These are phyloP conservation scores for Drosophila tanythrix DNA, from an alignment of 2,888 invertebrate genomes.

Conservation along the genomic window DNA sequence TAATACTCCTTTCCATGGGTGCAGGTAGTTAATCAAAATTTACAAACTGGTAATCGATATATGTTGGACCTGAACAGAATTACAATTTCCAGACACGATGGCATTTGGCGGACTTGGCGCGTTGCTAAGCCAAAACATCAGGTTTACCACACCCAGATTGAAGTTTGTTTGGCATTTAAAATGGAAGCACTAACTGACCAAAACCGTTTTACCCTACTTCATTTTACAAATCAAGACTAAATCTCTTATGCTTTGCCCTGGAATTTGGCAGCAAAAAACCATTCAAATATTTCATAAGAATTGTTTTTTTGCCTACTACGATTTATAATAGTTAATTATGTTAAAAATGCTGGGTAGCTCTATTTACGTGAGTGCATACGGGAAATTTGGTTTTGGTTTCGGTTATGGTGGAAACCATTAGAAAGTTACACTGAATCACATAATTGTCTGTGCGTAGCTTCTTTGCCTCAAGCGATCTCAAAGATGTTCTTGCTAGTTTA, in stretches of 20 bases:
- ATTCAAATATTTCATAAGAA: conserved; percentile 34
- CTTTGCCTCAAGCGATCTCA: background rate
- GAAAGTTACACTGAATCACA: conserved; percentile 48
- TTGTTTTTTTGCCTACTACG: conserved; percentile 16
- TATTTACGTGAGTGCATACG: conserved; percentile 2
- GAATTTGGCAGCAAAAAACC: conserved; percentile 3
- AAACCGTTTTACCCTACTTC: conserved; percentile 14
- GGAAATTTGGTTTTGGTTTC: conserved; percentile 20
- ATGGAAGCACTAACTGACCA: conserved; percentile 38
- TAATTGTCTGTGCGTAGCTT: conserved; percentile 19
- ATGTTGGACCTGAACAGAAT: conserved; percentile 44
- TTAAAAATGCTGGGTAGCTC: conserved; percentile 25
- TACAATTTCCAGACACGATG: conserved; percentile 55
- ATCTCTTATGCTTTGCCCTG: conserved; percentile 2
- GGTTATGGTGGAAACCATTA: conserved; percentile 37
- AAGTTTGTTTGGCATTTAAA: conserved; percentile 55
- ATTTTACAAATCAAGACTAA: conserved; percentile 1
- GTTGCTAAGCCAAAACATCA: conserved; percentile 27
- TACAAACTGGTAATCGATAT: conserved; percentile 38
- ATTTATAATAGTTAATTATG: conserved; percentile 44
- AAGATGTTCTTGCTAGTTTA: background rate
- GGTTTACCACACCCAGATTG: conserved; percentile 55
- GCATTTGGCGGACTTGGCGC: conserved; percentile 38
- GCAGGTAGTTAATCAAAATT: background rate
- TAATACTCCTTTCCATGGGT: background rate